A percentile compares a stretch with the other conserved stretches of the same genome.
Evolutionary conservation across 2,888 invertebrate species (phyloP).

Genomic region (Entomobrya proxima): DNA sequence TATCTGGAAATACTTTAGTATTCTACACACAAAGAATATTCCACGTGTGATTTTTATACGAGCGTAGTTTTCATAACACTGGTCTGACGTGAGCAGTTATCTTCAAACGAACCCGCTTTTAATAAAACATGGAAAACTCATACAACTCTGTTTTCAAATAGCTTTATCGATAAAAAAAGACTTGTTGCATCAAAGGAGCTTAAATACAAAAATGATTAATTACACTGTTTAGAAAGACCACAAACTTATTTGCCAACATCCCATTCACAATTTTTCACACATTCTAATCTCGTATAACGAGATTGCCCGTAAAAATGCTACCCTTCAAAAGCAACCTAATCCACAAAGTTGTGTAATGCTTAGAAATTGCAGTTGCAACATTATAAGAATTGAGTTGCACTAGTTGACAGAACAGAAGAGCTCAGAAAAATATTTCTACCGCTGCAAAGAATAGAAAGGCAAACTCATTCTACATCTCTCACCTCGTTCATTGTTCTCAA

Average conservation of each 20-base stretch:
- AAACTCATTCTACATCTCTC: constrained; percentile 58
- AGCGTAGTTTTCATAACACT: too few relatives aligned
- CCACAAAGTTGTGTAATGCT: constrained; percentile 17
- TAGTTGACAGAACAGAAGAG: not conserved
- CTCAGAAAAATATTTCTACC: not conserved
- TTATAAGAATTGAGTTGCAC: not conserved
- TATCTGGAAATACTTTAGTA: too few relatives aligned
- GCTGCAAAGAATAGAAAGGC: constrained; percentile 17
- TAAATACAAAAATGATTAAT: constrained; percentile 43
- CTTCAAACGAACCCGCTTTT: too few relatives aligned
- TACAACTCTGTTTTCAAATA: not conserved
- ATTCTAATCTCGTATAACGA: constrained; percentile 41
- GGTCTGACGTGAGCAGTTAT: too few relatives aligned
- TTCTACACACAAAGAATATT: too few relatives aligned
- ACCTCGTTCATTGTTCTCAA: constrained; percentile 58
- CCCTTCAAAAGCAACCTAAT: constrained; percentile 9
- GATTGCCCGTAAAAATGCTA: constrained; percentile 25
- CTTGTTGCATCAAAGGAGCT: too few relatives aligned
- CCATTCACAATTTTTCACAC: not conserved
- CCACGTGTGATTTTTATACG: too few relatives aligned
- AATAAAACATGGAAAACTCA: too few relatives aligned
- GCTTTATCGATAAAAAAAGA: too few relatives aligned
- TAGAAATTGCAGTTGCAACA: constrained; percentile 39
- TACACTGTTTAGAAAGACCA: not conserved
- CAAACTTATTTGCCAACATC: constrained; percentile 36